Conservation (phyloP, 2,888 invertebrate species). For the Agriotes lineatus region DNA sequence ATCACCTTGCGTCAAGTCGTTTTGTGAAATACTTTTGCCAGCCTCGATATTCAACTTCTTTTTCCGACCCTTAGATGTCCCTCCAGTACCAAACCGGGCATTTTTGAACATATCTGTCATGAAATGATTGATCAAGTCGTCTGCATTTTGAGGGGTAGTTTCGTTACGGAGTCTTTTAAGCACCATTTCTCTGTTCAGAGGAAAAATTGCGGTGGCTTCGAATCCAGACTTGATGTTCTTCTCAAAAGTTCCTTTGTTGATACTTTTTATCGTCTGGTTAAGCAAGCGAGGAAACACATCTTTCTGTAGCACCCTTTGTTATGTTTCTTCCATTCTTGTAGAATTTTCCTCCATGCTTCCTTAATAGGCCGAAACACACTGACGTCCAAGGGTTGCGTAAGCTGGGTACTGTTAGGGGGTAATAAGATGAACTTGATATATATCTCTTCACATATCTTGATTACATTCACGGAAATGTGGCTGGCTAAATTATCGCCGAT, state of each 20-base stretch:
- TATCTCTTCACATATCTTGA: not conserved
- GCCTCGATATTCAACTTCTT: conserved; percentile 3
- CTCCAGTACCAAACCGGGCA: not conserved
- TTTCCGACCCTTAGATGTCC: not conserved
- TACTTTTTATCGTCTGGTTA: not conserved
- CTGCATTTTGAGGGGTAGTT: not conserved
- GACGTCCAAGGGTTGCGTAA: not conserved
- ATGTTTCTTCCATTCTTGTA: not conserved
- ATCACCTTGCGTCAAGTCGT: not conserved
- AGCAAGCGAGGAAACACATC: not conserved
- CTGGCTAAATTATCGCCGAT: no score
- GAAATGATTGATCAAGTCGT: not conserved
- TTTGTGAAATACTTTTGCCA: not conserved
- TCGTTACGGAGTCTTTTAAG: not conserved
- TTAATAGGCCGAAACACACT: not conserved
- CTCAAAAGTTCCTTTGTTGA: not conserved
- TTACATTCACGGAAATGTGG: no score
- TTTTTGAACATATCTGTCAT: not conserved
- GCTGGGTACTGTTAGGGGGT: not conserved
- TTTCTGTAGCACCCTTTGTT: not conserved
- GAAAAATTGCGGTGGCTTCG: not conserved
- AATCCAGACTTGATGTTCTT: not conserved
- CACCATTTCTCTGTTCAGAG: not conserved
- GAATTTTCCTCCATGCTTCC: not conserved
- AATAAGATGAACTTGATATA: not conserved